phyloP scores from a whole-genome alignment of 2,113 vertebrate species.

The Parus major region DNA sequence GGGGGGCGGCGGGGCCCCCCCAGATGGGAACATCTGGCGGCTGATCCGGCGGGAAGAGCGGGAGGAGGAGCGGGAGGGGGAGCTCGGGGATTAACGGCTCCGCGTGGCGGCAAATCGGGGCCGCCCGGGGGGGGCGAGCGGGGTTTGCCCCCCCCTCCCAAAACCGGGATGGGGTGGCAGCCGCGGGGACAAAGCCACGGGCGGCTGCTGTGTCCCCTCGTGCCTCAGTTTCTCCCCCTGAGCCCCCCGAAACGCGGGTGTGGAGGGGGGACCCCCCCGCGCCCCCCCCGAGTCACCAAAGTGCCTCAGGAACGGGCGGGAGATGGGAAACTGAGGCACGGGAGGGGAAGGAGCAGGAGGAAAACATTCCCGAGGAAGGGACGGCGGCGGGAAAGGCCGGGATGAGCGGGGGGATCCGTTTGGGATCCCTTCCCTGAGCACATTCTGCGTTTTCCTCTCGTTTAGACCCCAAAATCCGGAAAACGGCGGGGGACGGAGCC shows the following conservation, averaged over 20 bases:
- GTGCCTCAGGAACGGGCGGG: too few relatives aligned
- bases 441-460: rapidly evolving
- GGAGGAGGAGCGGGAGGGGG: neutral
- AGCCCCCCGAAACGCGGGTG: rapidly evolving
- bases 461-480: too few relatives aligned
- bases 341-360: neutral
- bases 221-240: neutral
- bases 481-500: neutral
- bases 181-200: neutral
- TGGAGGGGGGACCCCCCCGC: rapidly evolving
- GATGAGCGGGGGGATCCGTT: neutral
- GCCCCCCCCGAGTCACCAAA: too few relatives aligned
- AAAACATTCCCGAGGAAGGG: neutral
- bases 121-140: neutral
- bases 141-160: neutral
- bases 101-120: neutral
- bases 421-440: neutral
- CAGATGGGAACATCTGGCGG: neutral
- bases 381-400: neutral
- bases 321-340: neutral
- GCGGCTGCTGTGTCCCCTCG: rapidly evolving
- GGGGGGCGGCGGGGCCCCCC: neutral
- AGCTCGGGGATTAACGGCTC: neutral
- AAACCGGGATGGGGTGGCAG: neutral
- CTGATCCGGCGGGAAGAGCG: too few relatives aligned